Base-by-base conservation (phyloP, 1,140 invertebrate genomes). In the Listronotus bonariensis region DNA sequence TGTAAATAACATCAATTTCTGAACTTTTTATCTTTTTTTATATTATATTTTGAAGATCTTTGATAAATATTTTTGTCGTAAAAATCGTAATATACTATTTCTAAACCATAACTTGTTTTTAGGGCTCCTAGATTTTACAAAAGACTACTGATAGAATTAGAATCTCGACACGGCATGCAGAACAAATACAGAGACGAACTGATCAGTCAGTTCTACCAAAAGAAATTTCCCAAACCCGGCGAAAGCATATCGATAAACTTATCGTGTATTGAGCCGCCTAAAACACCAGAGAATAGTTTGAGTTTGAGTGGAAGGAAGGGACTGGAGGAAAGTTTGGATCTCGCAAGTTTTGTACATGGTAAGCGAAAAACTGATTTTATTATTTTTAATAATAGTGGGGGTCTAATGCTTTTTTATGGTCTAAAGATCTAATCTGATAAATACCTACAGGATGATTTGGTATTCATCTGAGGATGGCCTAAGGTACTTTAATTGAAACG, bases 71-170 rank as follows among this genome's bases (percentile, higher is more conserved):
- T n/a, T n/a, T n/a, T n/a, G n/a, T n/a, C n/a, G n/a, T n/a, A n/a
- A n/a, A n/a, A n/a, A n/a, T n/a, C n/a, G n/a, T n/a, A n/a, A n/a
- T n/a, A n/a, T n/a, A n/a, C n/a, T n/a, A n/a, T n/a, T n/a, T n/a
- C n/a, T n/a, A n/a, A n/a, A n/a, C n/a, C n/a, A n/a, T n/a, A n/a
- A n/a, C n/a, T n/a, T n/a, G 6, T 43, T 36, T 43, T 15, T 43
- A 66, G 64, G 17, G 48, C 57, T 6, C 64, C 64, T 10, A 61
- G 57, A 38, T 70, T 70, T 48, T 86, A 86, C 70, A 86, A 87
- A 79, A 85, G 89, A 84, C 80, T 91, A 6, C 76, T 92, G 17
- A 78, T 84, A 74, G 88, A 90, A 77, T 80, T 92, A 18, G 87
- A 89, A 77, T 83, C 83, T 11, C 81, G 85, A 57, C 87, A 89